Evolutionary conservation across 2,888 invertebrate species (phyloP), one percentile per base, ranked within the genome.

Genomic region (Oscheius sp.): DNA sequence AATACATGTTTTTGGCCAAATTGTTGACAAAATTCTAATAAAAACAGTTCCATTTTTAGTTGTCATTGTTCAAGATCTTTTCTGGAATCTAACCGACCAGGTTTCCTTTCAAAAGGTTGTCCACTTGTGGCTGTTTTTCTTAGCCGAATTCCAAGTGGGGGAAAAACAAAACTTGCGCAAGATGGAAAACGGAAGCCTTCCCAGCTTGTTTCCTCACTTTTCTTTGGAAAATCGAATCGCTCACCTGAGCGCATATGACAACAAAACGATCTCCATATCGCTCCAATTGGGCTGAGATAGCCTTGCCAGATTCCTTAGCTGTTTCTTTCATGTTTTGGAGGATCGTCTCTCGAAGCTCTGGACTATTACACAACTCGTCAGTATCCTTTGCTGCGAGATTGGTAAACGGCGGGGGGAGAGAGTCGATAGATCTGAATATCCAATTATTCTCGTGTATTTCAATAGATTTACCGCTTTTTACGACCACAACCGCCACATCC

Each of bases 311-410:
- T 29, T 52, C 52, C 15, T 17, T 25, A 20, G 52, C 52, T 25
- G 52, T 25, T 8, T 52, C 27, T 17, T 52, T 52, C 52, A 52
- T 23, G 27, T 52, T 52, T 8, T 52, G 29, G 2, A 23, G 17
- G 39, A 61, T 64, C 1, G 37, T 45, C 31, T 45, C 34, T 27
- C 46, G 33, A 10, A 64, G 48, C 17, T 64, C 64, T 1, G 64
- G 64, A 20, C 29, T 46, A 33, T 64, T 48, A 27, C 64, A 64
- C 8, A 46, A 29, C 4, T n/a, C 2, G 29, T 64, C 64, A 10
- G 46, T 23, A 25, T 64, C 46, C n/a, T 45, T 64, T n/a, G 46
- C 27, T 3, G 46, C 64, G 29, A 64, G 12, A 27, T 64, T 64
- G 3, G 29, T 45, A 48, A 64, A 64, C 12, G 46, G 64, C 25